These are phyloP conservation scores for Kradibia gibbosae DNA, from an alignment of 1,140 invertebrate species.

Conservation along the genomic window DNA sequence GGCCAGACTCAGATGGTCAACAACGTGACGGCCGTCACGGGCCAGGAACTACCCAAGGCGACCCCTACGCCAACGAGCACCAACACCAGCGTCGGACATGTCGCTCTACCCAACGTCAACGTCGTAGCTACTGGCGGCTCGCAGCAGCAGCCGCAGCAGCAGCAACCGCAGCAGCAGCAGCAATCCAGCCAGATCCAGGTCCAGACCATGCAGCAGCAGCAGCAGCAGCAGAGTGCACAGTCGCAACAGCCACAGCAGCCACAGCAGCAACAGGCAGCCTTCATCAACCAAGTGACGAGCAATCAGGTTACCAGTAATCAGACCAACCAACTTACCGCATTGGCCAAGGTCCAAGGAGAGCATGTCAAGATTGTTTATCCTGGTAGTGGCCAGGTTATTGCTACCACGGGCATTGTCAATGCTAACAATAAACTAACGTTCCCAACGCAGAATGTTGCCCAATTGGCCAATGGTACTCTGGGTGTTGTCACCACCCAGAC, in stretches of 20 bases:
- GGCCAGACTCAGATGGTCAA: conserved; percentile 40
- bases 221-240: conserved; percentile 57
- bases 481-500: conserved; percentile 63
- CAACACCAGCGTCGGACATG: conserved; percentile 71
- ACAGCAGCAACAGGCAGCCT: conserved; percentile 56
- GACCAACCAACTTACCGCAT: conserved; percentile 50
- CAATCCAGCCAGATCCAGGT: conserved; percentile 48
- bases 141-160: neutral
- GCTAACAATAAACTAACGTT: conserved; percentile 47
- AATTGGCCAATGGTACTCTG: conserved; percentile 67
- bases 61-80: conserved; percentile 56
- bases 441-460: conserved; percentile 49
- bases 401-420: conserved; percentile 54
- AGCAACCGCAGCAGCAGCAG: neutral
- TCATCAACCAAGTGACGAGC: conserved; percentile 70
- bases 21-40: conserved; percentile 33
- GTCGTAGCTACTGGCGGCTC: conserved; percentile 73
- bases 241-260: conserved; percentile 58
- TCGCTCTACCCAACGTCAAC: conserved; percentile 69
- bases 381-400: conserved; percentile 66
- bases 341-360: conserved; percentile 55
- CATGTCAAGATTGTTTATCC: conserved; percentile 73
- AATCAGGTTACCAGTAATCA: conserved; percentile 66
- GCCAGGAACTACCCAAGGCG: conserved; percentile 58
- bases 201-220: conserved; percentile 48